Conservation (phyloP, 2,888 invertebrate species). For the Diloba caeruleocephala region DNA sequence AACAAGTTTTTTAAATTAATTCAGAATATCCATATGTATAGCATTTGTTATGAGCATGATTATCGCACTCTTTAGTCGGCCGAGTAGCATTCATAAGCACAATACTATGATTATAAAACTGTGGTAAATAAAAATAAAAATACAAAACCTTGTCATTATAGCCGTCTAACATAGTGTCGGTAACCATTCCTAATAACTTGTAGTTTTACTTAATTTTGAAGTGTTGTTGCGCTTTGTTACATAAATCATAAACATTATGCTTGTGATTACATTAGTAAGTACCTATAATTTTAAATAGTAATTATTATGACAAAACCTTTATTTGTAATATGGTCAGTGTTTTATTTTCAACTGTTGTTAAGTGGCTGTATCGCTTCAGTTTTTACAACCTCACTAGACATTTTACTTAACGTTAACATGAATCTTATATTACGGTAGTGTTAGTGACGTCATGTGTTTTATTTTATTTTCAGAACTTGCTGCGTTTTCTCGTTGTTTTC, state of each 20-base stretch:
- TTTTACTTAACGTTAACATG: slow-evolving; percentile 36
- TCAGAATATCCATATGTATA: slow-evolving; percentile 16
- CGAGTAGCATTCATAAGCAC: slow-evolving; percentile 33
- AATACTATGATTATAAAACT: slow-evolving; percentile 32
- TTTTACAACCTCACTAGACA: slow-evolving; percentile 46
- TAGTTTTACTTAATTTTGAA: background rate
- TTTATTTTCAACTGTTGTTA: slow-evolving; percentile 56
- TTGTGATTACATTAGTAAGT: slow-evolving; percentile 47
- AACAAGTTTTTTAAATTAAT: slow-evolving; percentile 14
- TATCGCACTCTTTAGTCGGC: slow-evolving; percentile 46
- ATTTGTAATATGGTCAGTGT: slow-evolving; percentile 51
- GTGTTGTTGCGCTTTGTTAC: slow-evolving; percentile 6
- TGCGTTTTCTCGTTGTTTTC: slow-evolving; percentile 65
- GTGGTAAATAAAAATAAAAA: background rate
- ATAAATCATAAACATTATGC: slow-evolving; percentile 43
- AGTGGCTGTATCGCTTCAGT: slow-evolving; percentile 55
- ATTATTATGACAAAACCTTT: slow-evolving; percentile 38
- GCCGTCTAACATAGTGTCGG: background rate
- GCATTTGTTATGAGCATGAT: slow-evolving; percentile 48
- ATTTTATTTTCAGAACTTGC: slow-evolving; percentile 63
- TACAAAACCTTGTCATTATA: too few relatives aligned
- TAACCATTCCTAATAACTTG: background rate
- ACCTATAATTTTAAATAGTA: slow-evolving; percentile 37
- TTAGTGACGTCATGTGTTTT: slow-evolving; percentile 53
- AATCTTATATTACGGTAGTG: slow-evolving; percentile 49